Evolutionary conservation across 1,140 invertebrate species (phyloP).

Genomic region (Chlorops oryzae): DNA sequence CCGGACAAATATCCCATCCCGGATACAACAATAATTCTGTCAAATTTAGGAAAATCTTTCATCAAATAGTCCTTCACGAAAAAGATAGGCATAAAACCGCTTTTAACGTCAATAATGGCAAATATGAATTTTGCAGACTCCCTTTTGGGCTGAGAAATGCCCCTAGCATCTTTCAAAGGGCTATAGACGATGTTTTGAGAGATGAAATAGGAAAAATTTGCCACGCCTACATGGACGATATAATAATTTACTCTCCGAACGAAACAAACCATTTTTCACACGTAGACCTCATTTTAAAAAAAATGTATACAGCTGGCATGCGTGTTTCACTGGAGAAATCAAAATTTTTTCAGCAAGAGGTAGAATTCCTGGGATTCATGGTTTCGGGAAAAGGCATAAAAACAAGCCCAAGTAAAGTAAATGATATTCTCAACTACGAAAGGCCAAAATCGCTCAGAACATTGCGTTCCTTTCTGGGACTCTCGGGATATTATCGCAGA

Average conservation of each 20-base stretch:
- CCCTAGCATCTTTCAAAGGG: constrained; percentile 45
- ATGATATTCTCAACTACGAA: constrained; percentile 20
- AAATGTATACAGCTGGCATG: constrained; percentile 18
- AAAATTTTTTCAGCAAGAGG: constrained; percentile 13
- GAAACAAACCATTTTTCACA: constrained; percentile 10
- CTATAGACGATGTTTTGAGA: constrained; percentile 44
- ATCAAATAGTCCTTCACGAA: no score
- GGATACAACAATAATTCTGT: no score
- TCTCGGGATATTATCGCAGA: constrained; percentile 28
- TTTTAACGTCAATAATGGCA: no score
- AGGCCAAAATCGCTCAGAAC: constrained; percentile 21
- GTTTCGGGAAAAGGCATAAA: constrained; percentile 14
- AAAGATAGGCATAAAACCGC: no score
- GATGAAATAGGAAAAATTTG: constrained; percentile 7
- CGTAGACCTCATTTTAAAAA: constrained; percentile 18
- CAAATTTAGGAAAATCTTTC: no score
- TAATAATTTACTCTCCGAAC: constrained; percentile 1
- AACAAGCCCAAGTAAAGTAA: constrained; percentile 12
- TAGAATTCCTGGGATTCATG: constrained; percentile 25
- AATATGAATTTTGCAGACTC: no score
- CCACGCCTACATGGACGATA: constrained; percentile 4
- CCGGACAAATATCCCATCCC: no score
- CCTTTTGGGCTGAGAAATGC: constrained; percentile 45
- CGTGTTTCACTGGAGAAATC: constrained; percentile 5
- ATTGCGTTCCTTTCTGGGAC: constrained; percentile 26